A percentile compares a stretch with the other conserved stretches of the same genome.
These are phyloP conservation scores for Drosophila bocqueti DNA, from an alignment of 1,140 invertebrate genomes.

Conservation along the genomic window DNA sequence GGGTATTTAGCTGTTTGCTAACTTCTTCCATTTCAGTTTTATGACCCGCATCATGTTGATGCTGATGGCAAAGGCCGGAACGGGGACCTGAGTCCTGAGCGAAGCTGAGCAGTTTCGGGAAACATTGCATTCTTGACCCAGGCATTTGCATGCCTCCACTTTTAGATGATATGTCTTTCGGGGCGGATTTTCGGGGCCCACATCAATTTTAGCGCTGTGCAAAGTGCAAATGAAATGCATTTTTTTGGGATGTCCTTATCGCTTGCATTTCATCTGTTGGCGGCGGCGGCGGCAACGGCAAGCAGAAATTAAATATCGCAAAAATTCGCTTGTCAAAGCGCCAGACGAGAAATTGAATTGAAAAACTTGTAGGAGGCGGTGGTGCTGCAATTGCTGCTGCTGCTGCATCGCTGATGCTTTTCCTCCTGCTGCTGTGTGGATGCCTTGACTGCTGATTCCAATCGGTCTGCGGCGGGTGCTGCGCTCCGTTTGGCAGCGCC, in stretches of 20 bases:
- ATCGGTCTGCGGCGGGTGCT: slow-evolving; percentile 73
- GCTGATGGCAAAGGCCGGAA: slow-evolving; percentile 60
- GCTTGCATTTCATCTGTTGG: slow-evolving; percentile 57
- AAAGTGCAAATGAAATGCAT: slow-evolving; percentile 76
- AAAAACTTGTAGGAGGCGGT: slow-evolving; percentile 73
- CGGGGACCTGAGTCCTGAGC: slow-evolving; percentile 3
- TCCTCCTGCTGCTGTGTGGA: slow-evolving; percentile 17
- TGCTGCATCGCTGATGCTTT: slow-evolving; percentile 1
- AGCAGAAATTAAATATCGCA: slow-evolving; percentile 71
- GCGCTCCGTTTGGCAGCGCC: slow-evolving; percentile 79
- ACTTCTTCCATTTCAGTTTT: slow-evolving; percentile 43
- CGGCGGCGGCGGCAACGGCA: slow-evolving; percentile 17
- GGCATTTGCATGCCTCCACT: slow-evolving; percentile 26
- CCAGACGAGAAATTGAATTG: slow-evolving; percentile 51
- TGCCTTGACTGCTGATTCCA: slow-evolving; percentile 64
- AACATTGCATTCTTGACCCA: slow-evolving; percentile 48
- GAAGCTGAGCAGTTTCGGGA: slow-evolving; percentile 19
- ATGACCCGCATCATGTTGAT: slow-evolving; percentile 76
- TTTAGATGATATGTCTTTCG: slow-evolving; percentile 31
- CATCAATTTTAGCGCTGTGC: slow-evolving; percentile 37
- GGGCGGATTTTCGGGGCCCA: slow-evolving; percentile 38
- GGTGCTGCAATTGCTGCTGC: slow-evolving; percentile 26
- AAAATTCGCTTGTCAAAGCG: slow-evolving; percentile 68
- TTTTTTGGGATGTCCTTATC: slow-evolving; percentile 64
- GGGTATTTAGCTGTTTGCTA: slow-evolving; percentile 20